Base-by-base conservation (phyloP, 2,797 vertebrate genomes). In the Chanos chanos region DNA sequence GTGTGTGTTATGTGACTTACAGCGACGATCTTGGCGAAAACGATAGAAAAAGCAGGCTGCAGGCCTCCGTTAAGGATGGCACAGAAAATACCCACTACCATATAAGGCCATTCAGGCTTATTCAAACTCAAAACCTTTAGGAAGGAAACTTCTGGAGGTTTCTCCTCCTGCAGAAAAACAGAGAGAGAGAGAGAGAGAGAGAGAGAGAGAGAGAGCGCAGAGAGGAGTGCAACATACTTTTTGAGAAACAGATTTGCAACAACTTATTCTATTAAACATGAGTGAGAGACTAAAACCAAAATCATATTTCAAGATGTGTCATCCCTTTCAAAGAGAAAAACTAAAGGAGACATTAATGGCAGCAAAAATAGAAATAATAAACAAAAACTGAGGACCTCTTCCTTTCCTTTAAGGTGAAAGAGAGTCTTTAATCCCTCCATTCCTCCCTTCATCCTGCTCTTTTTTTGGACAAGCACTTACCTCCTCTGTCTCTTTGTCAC, bases 1-100 rank as follows among this genome's bases (percentile, higher is more conserved):
- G 24, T 55, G 22, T 37, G 21, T 41, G 7, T 7, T 5, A 59
- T 66, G 43, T 36, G 66, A 89, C 94, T 58, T 85, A 98, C 96
- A 60, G 79, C 89, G 66, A 97, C 89, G 76, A 98, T 93, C 80
- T 94, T 91, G 4, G 95, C 93, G 84, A 99, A 95, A 71, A 99
- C 79, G 48, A 99, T 0, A 0, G 95, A 64, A 72, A 98, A 96
- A 1, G 86, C 72, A 0, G 96, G 95, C 81, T 98, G 96, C 39
- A 93, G 74, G 1, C 36, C 90, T 63, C 97, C 96, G 0, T 96
- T 99, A 72, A 92, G 81, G 61, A 83, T 49, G 54, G 97, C 91
- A 72, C 87, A 89, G 18, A 92, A 33, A 0, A 78, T 73, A 19
- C 96, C 97, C 21, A 88, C 60, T 28, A 94, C 64, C 7, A 99